Base-by-base conservation (phyloP, 2,113 vertebrate genomes). In the Sclerurus mexicanus region DNA sequence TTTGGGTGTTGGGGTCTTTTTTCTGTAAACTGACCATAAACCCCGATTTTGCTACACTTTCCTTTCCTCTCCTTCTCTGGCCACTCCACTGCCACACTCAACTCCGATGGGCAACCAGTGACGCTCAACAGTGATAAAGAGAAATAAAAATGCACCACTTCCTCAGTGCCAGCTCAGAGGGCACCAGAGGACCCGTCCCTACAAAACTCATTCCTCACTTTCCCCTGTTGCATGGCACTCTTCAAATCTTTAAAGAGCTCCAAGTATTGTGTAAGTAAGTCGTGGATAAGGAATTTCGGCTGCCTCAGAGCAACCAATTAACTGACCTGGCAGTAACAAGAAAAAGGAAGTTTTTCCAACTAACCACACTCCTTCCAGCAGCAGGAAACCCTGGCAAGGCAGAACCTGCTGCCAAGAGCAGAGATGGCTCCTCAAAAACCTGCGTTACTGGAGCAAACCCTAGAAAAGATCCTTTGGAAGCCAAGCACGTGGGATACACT, bases 361-460 rank as follows among this genome's bases (percentile, higher is more conserved):
- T 50, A 69, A 49, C 33, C 40, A 74, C 39, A 6, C 21, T 67
- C 55, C 49, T 62, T 58, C 25, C 77, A 67, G 52, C 16, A 75
- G 56, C 60, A 94, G 64, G 66, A 78, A 75, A 91, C 47, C 33
- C 73, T 72, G 55, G 64, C 55, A 84, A 39, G 71, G 56, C 66
- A 35, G 21, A 31, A 2, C 12, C 42, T 27, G 14, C 59, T 14
- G 50, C 44, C 19, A 71, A 21, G 12, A 76, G 55, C 80, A 46
- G 87, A 62, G 37, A 30, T 17, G 37, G 33, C 35, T 63, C 55
- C 33, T 7, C 2, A 5, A 15, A 55, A 25, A 33, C 0, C 0
- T 27, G n/a, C 52, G 28, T 6, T 8, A 11, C 19, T 33, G 23
- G 23, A 64, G 31, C 30, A 64, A 44, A 44, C 12, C 20, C 53